phyloP scores from a whole-genome alignment of 2,888 invertebrate species.

The Tipula lateralis region DNA sequence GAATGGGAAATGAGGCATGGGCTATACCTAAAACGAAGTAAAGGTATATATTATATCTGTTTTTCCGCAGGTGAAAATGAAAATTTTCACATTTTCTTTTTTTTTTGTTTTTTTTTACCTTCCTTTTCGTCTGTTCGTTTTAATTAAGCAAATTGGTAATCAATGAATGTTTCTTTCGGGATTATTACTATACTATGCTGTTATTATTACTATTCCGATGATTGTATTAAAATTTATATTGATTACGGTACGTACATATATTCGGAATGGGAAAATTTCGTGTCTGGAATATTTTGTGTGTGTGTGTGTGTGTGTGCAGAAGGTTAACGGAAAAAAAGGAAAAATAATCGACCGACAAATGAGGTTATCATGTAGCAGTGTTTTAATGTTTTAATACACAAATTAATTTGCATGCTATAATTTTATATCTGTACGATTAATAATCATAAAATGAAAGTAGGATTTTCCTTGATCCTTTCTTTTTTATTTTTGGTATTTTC shows the following conservation, averaged over 20 bases:
- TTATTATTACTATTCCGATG: not conserved
- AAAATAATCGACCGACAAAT: not conserved
- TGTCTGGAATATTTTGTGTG: not conserved
- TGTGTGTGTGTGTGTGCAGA: too few relatives aligned
- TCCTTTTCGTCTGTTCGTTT: not conserved
- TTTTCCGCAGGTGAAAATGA: not conserved
- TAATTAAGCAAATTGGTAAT: conserved; percentile 24
- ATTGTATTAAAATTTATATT: not conserved
- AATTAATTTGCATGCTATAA: not conserved
- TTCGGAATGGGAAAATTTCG: not conserved
- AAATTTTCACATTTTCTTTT: not conserved
- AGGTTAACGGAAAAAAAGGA: not conserved
- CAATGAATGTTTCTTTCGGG: not conserved
- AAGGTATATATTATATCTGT: not conserved
- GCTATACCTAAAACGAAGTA: too few relatives aligned
- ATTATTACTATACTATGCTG: not conserved
- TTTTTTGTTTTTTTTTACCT: not conserved
- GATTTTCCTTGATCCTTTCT: not conserved
- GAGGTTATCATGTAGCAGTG: not conserved
- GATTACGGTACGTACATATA: not conserved
- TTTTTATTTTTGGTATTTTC: too few relatives aligned
- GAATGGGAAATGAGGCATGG: too few relatives aligned
- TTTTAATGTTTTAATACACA: not conserved
- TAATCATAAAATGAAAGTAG: not conserved
- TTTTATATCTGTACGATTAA: not conserved